phyloP scores from a whole-genome alignment of 30 jellyfish, hydroid and myxozoan genomes.

The Mastigias papua region DNA sequence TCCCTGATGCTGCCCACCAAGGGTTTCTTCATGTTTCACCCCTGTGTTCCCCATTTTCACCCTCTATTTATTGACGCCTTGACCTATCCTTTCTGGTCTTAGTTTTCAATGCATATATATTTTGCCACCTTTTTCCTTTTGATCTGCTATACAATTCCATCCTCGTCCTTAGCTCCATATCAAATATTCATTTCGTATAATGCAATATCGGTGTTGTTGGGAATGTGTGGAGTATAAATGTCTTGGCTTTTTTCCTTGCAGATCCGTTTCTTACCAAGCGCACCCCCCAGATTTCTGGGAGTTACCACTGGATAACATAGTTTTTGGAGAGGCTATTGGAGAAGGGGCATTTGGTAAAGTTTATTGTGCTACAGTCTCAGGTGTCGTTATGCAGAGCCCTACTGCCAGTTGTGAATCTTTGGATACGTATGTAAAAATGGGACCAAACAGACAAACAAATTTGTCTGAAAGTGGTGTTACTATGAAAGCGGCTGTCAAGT shows the following conservation, averaged over 20 bases:
- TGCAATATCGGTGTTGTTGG: no score
- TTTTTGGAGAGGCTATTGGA: conserved; percentile 85
- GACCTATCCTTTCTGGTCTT: no score
- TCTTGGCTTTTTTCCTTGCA: neutral
- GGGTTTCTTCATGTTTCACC: no score
- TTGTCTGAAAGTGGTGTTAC: conserved; percentile 8
- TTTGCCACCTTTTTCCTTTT: no score
- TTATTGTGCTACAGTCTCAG: conserved; percentile 69
- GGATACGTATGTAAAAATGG: conserved; percentile 43
- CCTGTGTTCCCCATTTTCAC: no score
- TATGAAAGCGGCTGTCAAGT: conserved; percentile 84
- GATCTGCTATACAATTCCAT: no score
- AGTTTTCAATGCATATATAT: no score
- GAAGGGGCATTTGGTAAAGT: conserved; percentile 99
- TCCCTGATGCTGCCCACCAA: no score
- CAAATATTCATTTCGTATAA: no score
- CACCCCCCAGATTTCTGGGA: conserved; percentile 77
- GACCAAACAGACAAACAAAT: conserved; percentile 1
- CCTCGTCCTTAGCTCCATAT: no score
- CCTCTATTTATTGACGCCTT: no score
- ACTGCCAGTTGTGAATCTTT: conserved; percentile 4
- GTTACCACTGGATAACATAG: conserved; percentile 62
- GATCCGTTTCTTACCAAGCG: conserved; percentile 18
- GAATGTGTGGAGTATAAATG: no score
- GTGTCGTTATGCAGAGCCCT: neutral